Percentiles rank a stretch among this genome's conserved stretches.
Evolutionary conservation across 2,113 vertebrate species (phyloP).

Genomic region (Clarias gariepinus): DNA sequence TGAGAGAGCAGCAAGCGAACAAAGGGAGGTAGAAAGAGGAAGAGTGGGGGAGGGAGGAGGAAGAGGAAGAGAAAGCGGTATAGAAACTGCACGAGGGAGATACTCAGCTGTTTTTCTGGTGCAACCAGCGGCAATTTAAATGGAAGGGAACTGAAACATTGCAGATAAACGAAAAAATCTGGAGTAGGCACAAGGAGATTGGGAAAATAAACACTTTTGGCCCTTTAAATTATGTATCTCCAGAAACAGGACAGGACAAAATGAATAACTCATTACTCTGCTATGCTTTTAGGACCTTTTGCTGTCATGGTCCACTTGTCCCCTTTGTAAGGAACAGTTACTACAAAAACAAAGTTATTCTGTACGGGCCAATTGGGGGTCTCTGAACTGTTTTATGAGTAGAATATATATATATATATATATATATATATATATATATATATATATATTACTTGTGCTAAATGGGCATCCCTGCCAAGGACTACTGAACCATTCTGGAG

Average conservation of each 20-base stretch:
- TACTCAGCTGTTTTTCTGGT: constrained; percentile 35
- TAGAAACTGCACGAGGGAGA: constrained; percentile 9
- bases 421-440: too few relatives aligned
- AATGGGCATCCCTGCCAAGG: too few relatives aligned
- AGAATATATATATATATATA: too few relatives aligned
- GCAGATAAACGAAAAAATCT: neutral
- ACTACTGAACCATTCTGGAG: too few relatives aligned
- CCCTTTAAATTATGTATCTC: neutral
- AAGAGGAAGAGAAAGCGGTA: constrained; percentile 9
- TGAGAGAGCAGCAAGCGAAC: constrained; percentile 38
- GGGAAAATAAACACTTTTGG: neutral
- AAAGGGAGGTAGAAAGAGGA: constrained; percentile 39
- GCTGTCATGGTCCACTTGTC: neutral
- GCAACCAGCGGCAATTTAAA: constrained; percentile 17
- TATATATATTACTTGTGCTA: too few relatives aligned
- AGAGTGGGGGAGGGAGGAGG: constrained; percentile 20
- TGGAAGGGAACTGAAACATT: neutral
- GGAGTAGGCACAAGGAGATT: neutral
- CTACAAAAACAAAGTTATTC: neutral
- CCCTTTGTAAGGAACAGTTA: neutral
- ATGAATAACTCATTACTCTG: neutral
- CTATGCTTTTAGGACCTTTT: neutral
- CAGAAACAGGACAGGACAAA: neutral
- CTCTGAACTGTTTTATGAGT: too few relatives aligned
- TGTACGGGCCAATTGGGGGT: too few relatives aligned